Evolutionary conservation across 2,113 vertebrate species (phyloP), one percentile per base, ranked within the genome.

Genomic region (Misgurnus anguillicaudatus): DNA sequence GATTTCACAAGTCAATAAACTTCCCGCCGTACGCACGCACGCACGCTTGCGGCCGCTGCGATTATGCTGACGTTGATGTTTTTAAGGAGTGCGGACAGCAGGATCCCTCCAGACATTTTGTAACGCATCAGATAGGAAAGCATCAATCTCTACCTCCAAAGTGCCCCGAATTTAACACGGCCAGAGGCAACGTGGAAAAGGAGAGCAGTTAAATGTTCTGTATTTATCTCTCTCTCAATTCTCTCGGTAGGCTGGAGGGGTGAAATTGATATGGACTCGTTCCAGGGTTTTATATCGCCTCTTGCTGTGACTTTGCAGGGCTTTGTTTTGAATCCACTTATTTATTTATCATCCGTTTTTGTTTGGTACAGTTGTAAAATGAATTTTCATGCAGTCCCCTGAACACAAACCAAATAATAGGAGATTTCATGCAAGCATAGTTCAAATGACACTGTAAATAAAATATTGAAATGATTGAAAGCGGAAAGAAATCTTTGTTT

Each of bases 1-100:
- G 87, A 89, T 91, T 91, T 90, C 86, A 87, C 90, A 88, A 91
- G 89, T 89, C 89, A 80, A 90, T 91, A 90, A 89, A 90, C 84
- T 86, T 84, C 76, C 61, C 39, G 11, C 78, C 19, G 69, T 31
- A 74, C n/a, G 63, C 24, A 31, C 24, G 24, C 24, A 24, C 24
- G 24, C 24, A 31, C 36, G 47, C 19, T 76, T 79, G 80, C 38
- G 76, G 72, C 68, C 16, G 55, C 17, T 6, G 41, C 21, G 14
- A 55, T 88, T 87, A 82, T 92, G 89, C 89, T 90, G 89, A 90
- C 84, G 80, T 19, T 2, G 74, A 61, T 21, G 47, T 85, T 91
- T 91, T 89, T 84, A 85, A 77, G 45, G 80, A 80, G 69, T n/a
- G 19, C 66, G 83, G 81, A 62, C 71, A 78, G 82, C 21, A 48